A percentile compares a stretch with the other conserved stretches of the same genome.
phyloP scores from a whole-genome alignment of 2,888 invertebrate species.

The Eumerus sabulonum region DNA sequence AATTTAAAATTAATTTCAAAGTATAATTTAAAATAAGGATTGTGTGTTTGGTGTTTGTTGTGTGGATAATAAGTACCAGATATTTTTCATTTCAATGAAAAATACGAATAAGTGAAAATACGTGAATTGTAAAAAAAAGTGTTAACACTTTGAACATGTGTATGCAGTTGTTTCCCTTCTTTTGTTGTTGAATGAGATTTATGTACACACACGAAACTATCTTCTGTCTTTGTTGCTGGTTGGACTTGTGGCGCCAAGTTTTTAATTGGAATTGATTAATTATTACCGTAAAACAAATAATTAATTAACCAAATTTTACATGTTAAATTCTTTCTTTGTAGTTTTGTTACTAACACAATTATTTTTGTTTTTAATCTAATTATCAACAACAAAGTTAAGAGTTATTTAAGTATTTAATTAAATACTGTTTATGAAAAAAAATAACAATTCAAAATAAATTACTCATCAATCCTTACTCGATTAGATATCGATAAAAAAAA shows the following conservation, averaged over 20 bases:
- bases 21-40: conserved; percentile 58
- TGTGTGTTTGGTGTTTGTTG: conserved; percentile 70
- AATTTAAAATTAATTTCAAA: conserved; percentile 13
- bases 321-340: conserved; percentile 23
- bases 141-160: conserved; percentile 42
- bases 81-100: conserved; percentile 17
- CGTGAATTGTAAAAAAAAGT: conserved; percentile 4
- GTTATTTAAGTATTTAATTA: conserved; percentile 12
- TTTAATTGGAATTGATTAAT: conserved; percentile 20
- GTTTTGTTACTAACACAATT: conserved; percentile 60
- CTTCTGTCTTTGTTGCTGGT: conserved; percentile 67
- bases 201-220: conserved; percentile 66
- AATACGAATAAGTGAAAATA: neutral
- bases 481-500: conserved; percentile 39
- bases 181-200: neutral
- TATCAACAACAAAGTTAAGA: conserved; percentile 66
- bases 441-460: conserved; percentile 46
- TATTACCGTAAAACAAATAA: conserved; percentile 53
- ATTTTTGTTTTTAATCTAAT: conserved; percentile 32
- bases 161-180: conserved; percentile 35
- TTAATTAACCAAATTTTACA: conserved; percentile 50
- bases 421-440: conserved; percentile 35
- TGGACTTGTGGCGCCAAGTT: conserved; percentile 31
- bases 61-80: conserved; percentile 67
- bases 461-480: conserved; percentile 66